These are phyloP conservation scores for Siderastrea siderea DNA, from an alignment of 92 coral and sea anemone genomes.

Conservation along the genomic window DNA sequence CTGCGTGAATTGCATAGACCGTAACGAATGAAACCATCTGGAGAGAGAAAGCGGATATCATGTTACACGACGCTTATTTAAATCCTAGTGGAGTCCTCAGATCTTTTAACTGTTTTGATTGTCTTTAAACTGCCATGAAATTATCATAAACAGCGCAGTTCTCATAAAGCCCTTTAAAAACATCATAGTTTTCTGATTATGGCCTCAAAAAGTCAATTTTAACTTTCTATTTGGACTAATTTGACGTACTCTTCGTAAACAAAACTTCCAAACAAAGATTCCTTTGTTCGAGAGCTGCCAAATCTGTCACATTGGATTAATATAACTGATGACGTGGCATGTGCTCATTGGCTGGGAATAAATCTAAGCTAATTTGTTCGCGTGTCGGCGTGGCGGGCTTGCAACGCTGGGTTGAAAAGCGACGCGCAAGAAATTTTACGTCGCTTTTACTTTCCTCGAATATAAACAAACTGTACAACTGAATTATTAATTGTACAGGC, in stretches of 20 bases:
- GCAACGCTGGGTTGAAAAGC: conserved; percentile 38
- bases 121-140: conserved; percentile 9
- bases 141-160: neutral
- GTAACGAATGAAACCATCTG: conserved; percentile 14
- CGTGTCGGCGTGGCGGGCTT: conserved; percentile 84
- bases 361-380: conserved; percentile 71
- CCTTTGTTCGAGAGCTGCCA: conserved; percentile 36
- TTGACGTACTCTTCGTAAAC: conserved; percentile 36
- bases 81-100: neutral
- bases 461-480: conserved; percentile 21
- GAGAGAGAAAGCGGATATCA: conserved; percentile 27
- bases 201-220: conserved; percentile 25
- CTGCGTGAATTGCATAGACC: neutral
- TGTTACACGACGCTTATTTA: conserved; percentile 12
- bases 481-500: conserved; percentile 15
- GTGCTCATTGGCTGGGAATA: conserved; percentile 39
- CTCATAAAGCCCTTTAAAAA: conserved; percentile 1
- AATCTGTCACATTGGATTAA: conserved; percentile 57
- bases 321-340: conserved; percentile 48
- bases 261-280: conserved; percentile 45
- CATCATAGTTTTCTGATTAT: conserved; percentile 11
- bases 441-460: conserved; percentile 10
- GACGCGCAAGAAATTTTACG: conserved; percentile 40
- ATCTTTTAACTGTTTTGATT: neutral
- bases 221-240: conserved; percentile 3